A percentile compares a stretch with the other conserved stretches of the same genome.
phyloP scores from a whole-genome alignment of 2,888 invertebrate species.

The Torymus tubicola region DNA sequence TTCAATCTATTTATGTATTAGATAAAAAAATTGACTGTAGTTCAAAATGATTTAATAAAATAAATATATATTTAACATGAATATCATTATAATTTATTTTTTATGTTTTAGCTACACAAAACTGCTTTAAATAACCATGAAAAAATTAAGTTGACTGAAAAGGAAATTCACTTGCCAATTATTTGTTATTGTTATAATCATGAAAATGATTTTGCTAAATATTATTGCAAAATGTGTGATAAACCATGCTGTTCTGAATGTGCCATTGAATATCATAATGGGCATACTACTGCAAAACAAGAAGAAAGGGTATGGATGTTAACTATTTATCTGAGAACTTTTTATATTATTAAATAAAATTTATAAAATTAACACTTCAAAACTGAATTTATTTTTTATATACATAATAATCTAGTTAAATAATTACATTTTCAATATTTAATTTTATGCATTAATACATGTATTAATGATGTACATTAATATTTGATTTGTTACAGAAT shows the following conservation, averaged over 20 bases:
- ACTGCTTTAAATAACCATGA: constrained; percentile 71
- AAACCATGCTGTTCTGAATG: constrained; percentile 75
- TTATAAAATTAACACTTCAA: not conserved
- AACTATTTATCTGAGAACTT: not conserved
- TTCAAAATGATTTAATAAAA: too few species aligned
- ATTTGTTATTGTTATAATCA: constrained; percentile 69
- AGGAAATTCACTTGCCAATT: not conserved
- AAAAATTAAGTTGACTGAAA: constrained; percentile 53
- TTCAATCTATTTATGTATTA: too few species aligned
- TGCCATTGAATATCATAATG: constrained; percentile 71
- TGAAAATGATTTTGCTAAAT: constrained; percentile 66
- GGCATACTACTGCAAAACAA: constrained; percentile 69
- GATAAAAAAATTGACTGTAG: too few species aligned
- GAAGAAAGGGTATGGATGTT: constrained; percentile 71
- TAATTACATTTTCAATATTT: too few species aligned
- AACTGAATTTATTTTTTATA: constrained; percentile 5
- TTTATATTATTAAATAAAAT: constrained; percentile 1
- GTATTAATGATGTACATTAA: not conserved
- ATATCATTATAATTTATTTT: constrained; percentile 16
- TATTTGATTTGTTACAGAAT: constrained; percentile 68
- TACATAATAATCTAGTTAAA: constrained; percentile 38
- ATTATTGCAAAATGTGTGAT: constrained; percentile 76
- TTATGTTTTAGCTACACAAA: constrained; percentile 71
- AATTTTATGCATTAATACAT: too few species aligned
- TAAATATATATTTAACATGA: constrained; percentile 25